Evolutionary conservation across 2,888 invertebrate species (phyloP), one percentile per base, ranked within the genome.

Genomic region (Cheilosia scutellata): DNA sequence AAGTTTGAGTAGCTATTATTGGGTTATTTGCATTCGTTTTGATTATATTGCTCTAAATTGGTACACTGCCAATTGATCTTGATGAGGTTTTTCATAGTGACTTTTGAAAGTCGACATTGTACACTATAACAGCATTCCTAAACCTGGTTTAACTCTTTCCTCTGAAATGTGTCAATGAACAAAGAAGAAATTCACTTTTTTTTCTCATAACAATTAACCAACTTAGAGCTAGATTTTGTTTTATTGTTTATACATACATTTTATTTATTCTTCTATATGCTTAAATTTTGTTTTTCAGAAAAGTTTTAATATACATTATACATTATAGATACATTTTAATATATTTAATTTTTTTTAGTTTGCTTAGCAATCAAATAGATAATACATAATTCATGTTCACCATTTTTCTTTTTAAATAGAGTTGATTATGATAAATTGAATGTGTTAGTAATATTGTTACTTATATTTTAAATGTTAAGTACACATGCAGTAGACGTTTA

Each of bases 391-490:
- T 49, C 58, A 74, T 74, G 33, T 75, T 58, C 51, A 60, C 72
- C 33, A 71, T 75, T 83, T 62, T 72, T 33, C 27, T 66, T 47
- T 16, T 71, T 42, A 42, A 82, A 72, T 82, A 86, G 76, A 72
- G 72, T 86, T 86, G 86, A 82, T 82, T 86, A 86, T 86, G 86
- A 86, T 82, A 82, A 82, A 82, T 77, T 80, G 65, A 65, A 80
- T 75, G 74, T 65, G 53, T 78, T 47, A 83, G 74, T 72, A 78
- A 75, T 74, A 82, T 77, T 71, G 31, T 76, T 72, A 42, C 53
- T 53, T 42, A 58, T 58, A 42, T 53, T 63, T 63, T 53, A 70
- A 75, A 75, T 79, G 68, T 74, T 78, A 51, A 84, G 70, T 80
- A 71, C 80, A 82, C 86, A 77, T 86, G 65, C 70, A 84, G 51